Base-by-base conservation (phyloP, 2,797 vertebrate species). In the Arctocebus calabarensis region DNA sequence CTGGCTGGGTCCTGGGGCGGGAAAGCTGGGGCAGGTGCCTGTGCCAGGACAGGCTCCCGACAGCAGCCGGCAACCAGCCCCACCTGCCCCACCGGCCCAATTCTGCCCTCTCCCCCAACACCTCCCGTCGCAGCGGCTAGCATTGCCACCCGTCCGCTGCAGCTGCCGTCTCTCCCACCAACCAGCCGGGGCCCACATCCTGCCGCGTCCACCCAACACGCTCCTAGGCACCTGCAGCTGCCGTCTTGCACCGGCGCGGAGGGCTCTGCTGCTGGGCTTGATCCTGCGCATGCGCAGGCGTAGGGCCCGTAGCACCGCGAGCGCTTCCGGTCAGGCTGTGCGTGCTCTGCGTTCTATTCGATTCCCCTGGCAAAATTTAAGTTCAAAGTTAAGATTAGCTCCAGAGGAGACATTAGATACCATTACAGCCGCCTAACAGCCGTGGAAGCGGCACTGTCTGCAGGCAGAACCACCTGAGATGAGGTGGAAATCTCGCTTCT, bases 211-310 rank as follows among this genome's bases (percentile, higher is more conserved):
- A 37, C 32, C 23, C 32, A 43, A 8, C 40, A 11, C 9, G 10
- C 43, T 27, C 23, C 43, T 2, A 45, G 16, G 14, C 20, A 5
- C 34, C 12, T 0, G 10, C 3, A 16, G 29, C 34, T 5, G 3
- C 5, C 0, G 5, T 19, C 17, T 8, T 3, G 13, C 0, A 0
- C 9, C 20, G 5, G 75, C 0, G 1, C 48, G 0, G 0, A 19
- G 2, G 5, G 34, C 11, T 11, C 11, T 10, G 43, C 20, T 17
- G 0, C 0, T 0, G 20, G 52, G n/a, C 16, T 27, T 7, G 20
- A 7, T 4, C 40, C 17, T 37, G 16, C 0, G 0, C 17, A 2
- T 0, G 48, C 0, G 0, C 3, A 40, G 74, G 25, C 19, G 2
- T 9, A 10, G 40, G 34, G 0, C 7, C 4, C 14, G n/a, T 1